A percentile compares a stretch with the other conserved stretches of the same genome.
These are phyloP conservation scores for Adoxophyes honmai DNA, from an alignment of 1,140 invertebrate genomes.

Conservation along the genomic window DNA sequence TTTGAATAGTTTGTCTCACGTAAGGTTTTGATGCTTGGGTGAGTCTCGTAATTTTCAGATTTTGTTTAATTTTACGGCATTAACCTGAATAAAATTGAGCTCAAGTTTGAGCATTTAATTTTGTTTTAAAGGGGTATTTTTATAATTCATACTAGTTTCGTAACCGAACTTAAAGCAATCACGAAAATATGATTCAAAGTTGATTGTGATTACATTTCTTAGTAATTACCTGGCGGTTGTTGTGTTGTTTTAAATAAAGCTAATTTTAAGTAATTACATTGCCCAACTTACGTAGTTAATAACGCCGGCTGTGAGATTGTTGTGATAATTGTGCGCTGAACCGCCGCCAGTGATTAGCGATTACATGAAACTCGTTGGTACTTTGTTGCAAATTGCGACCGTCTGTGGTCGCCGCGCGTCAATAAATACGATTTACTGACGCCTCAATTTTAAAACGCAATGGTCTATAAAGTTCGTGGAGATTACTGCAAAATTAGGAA, in stretches of 20 bases:
- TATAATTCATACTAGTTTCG: too few relatives aligned
- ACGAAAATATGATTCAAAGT: too few relatives aligned
- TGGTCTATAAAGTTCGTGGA: conserved; percentile 64
- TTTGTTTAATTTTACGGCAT: too few relatives aligned
- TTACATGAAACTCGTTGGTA: conserved; percentile 45
- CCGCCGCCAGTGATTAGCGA: conserved; percentile 52
- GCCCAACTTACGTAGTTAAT: conserved; percentile 6
- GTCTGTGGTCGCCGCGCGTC: conserved; percentile 44
- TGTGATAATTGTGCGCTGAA: conserved; percentile 41
- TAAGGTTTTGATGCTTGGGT: too few relatives aligned
- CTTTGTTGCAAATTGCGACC: conserved; percentile 25
- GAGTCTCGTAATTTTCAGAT: too few relatives aligned
- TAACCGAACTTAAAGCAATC: too few relatives aligned
- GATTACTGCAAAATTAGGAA: conserved; percentile 73
- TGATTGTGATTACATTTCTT: too few relatives aligned
- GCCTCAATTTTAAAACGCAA: conserved; percentile 69
- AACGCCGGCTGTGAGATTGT: conserved; percentile 22
- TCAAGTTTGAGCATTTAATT: too few relatives aligned
- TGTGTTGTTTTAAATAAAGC: conserved; percentile 11
- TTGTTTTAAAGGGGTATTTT: too few relatives aligned
- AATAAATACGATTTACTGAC: conserved; percentile 71
- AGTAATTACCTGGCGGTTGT: background rate
- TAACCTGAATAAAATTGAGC: too few relatives aligned
- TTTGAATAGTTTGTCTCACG: too few relatives aligned
- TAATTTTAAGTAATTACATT: conserved; percentile 8